Evolutionary conservation across 2,797 vertebrate species (phyloP), one percentile per base, ranked within the genome.

Genomic region (Chloroceryle amazona): DNA sequence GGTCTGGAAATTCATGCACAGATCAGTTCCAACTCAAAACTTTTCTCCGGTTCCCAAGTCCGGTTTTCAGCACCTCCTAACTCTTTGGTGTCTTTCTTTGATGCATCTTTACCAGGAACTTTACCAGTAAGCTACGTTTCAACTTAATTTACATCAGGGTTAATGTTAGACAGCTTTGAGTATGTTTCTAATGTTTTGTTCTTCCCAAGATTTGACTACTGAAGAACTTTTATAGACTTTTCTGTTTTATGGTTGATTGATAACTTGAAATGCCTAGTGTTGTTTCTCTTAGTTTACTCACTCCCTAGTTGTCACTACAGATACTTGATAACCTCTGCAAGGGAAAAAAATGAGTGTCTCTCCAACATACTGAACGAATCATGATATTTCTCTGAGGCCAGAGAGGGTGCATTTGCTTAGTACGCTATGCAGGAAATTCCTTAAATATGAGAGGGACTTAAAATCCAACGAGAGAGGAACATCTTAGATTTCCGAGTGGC

Each of bases 1-100:
- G 99, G 99, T 70, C 95, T 99, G 98, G 99, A 99, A 98, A 98
- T 99, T 96, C 99, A 99, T 46, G 99, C 99, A 33, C 99, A 99
- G 98, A 99, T 99, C 94, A 98, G 98, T 89, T 99, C 99, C 75
- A 98, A 97, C 76, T 99, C 99, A 65, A 99, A 99, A 95, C 98
- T 99, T 72, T 99, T 99, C 97, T 99, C 99, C 21, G 98, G 99
- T 93, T 99, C 99, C 54, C 81, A 97, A 60, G 99, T 99, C 72
- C 92, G 96, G 75, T 99, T 99, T 98, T 98, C 98, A 62, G 98
- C 99, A 63, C 99, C 99, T 86, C 99, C 99, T 31, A 99, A 99
- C 97, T 99, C 99, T 74, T 98, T 98, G 91, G 99, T 99, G 46
- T 99, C 99, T 22, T 99, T 99, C 97, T 99, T 99, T 96, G 99